Percentiles rank a stretch among this genome's conserved stretches.
phyloP scores from a whole-genome alignment of 2,113 vertebrate genomes.

The Alces alces region DNA sequence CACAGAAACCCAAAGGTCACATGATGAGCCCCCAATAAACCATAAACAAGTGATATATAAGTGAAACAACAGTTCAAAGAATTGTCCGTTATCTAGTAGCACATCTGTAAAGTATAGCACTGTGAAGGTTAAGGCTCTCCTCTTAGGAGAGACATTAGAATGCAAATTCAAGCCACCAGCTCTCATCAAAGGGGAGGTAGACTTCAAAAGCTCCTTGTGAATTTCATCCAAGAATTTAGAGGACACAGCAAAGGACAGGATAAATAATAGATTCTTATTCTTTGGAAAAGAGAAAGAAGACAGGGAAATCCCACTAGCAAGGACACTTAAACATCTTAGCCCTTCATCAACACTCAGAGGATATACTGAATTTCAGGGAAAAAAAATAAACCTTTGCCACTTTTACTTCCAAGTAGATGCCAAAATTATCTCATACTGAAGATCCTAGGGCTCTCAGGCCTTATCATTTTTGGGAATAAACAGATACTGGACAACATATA shows the following conservation, averaged over 20 bases:
- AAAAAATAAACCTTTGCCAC: neutral
- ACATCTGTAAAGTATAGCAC: neutral
- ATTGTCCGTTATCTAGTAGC: neutral
- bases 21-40: neutral
- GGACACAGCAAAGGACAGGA: constrained; percentile 73
- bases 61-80: neutral
- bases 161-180: constrained; percentile 54
- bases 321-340: neutral
- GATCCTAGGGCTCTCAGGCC: neutral
- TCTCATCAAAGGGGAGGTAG: constrained; percentile 46
- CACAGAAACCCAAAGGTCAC: neutral
- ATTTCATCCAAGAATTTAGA: constrained; percentile 72
- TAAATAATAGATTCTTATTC: constrained; percentile 73
- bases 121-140: constrained; percentile 1
- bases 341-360: neutral
- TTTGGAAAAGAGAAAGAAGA: constrained; percentile 17
- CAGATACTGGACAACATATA: neutral
- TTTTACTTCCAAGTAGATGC: constrained; percentile 22
- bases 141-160: constrained; percentile 33
- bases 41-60: neutral
- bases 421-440: neutral
- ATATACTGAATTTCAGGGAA: neutral
- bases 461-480: constrained; percentile 6
- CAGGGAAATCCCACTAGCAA: neutral
- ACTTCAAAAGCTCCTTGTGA: constrained; percentile 52